Base-by-base conservation (phyloP, 2,797 vertebrate genomes). In the Sebastes jordani region DNA sequence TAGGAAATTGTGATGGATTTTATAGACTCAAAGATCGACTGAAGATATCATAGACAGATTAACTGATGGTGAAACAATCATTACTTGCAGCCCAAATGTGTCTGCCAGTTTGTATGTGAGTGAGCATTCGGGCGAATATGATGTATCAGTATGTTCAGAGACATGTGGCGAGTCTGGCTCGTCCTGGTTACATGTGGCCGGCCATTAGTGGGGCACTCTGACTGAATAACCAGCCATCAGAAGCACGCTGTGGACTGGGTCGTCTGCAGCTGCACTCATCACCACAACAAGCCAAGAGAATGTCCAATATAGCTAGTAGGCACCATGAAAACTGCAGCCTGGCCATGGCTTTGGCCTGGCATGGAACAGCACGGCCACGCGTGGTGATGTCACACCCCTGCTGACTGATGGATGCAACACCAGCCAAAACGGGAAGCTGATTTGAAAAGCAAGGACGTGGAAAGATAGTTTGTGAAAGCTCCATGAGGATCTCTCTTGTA, bases 221-320 rank as follows among this genome's bases (percentile, higher is more conserved):
- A 72, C 67, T 81, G 85, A 81, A 81, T 85, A 87, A 88, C 52
- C 69, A 83, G 78, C 64, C 84, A 84, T 80, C 64, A 84, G 86
- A 66, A 36, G 56, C 89, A 73, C 3, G 68, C 87, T 89, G 83
- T 56, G 89, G 94, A 92, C 87, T 78, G 74, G 74, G 90, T 90
- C 90, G 70, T 76, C 74, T 83, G 77, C 95, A 81, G 91, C 94
- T 82, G 74, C 84, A 80, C 90, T 89, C 59, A 79, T 82, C 88
- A 82, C 65, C 27, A 71, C 5, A 30, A 64, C 68, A 56, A 87
- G 92, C 82, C 81, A 84, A 81, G 23, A 80, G 23, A 80, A 54
- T 60, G 82, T 87, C 88, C 91, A 90, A 94, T 79, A 80, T 84
- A 86, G 80, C 90, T 27, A 90, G 88, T 77, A 79, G 86, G 82